Percentiles rank a stretch among this genome's conserved stretches.
Evolutionary conservation across 2,113 vertebrate genomes (phyloP).

Genomic region (Corvus cornix): DNA sequence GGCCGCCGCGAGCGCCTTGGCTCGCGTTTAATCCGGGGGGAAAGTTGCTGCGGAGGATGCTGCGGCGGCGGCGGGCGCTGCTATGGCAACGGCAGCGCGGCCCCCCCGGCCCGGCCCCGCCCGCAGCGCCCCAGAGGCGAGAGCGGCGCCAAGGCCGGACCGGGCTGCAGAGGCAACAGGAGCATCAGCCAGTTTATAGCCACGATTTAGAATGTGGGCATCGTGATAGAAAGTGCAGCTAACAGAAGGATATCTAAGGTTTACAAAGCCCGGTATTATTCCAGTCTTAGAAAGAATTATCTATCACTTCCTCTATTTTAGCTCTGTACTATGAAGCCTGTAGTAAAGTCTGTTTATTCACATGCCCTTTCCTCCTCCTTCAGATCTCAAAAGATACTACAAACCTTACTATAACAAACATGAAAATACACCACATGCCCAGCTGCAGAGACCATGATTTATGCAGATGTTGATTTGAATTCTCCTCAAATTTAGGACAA

Average conservation of each 20-base stretch:
- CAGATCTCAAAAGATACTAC: not conserved
- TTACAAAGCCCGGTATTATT: accelerated
- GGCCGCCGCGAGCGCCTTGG: not conserved
- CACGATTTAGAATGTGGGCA: accelerated
- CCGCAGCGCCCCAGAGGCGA: not conserved
- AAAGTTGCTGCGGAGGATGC: slow-evolving; percentile 68
- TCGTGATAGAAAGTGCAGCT: accelerated
- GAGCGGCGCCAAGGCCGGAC: accelerated
- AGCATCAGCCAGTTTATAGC: accelerated
- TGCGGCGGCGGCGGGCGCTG: slow-evolving; percentile 40
- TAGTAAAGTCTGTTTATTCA: not conserved
- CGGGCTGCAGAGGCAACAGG: accelerated
- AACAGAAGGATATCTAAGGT: accelerated
- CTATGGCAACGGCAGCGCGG: slow-evolving; percentile 60
- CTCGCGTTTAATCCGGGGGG: not conserved
- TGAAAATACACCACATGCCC: accelerated
- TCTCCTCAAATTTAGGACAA: not conserved
- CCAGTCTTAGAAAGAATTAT: not conserved
- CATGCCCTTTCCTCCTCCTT: not conserved
- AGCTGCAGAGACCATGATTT: not conserved
- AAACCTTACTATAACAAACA: not conserved
- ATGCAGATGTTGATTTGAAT: not conserved
- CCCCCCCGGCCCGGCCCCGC: not conserved
- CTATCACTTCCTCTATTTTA: not conserved
- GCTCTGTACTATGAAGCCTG: not conserved